phyloP scores from a whole-genome alignment of 1,140 invertebrate species.

The Drosophila hydei region DNA sequence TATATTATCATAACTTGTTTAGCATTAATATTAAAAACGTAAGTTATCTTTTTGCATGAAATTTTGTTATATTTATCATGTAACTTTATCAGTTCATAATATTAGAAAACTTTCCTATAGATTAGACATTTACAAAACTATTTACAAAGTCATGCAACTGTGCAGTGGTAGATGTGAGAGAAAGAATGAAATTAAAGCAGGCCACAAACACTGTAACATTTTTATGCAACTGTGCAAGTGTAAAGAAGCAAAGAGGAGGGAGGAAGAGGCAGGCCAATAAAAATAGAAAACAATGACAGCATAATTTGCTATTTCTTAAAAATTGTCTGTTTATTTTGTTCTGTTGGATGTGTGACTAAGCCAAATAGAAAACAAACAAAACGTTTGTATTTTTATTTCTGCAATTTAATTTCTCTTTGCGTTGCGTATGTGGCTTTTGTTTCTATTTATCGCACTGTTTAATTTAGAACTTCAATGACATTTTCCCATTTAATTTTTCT shows the following conservation, averaged over 20 bases:
- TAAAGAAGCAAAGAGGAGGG: background rate
- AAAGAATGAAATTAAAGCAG: too few relatives aligned
- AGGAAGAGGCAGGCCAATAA: background rate
- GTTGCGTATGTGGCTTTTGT: background rate
- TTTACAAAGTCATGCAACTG: too few relatives aligned
- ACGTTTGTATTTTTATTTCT: conserved; percentile 24
- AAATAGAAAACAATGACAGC: conserved; percentile 22
- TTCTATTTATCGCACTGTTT: conserved; percentile 12
- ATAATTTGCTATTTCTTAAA: conserved; percentile 42
- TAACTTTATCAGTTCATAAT: background rate
- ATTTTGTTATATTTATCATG: background rate
- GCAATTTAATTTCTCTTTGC: background rate
- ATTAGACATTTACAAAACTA: too few relatives aligned
- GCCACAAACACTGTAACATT: background rate
- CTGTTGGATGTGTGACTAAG: conserved; percentile 12
- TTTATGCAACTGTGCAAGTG: background rate
- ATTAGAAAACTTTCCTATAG: too few relatives aligned
- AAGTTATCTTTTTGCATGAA: background rate
- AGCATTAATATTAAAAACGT: background rate
- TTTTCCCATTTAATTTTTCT: conserved; percentile 22
- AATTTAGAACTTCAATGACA: conserved; percentile 51
- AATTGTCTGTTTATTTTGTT: conserved; percentile 39
- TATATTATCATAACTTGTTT: background rate
- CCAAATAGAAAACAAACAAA: conserved; percentile 21
- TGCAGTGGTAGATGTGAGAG: too few relatives aligned